Percentiles rank a stretch among this genome's conserved stretches.
These are phyloP conservation scores for Otolemur crassicaudatus DNA, from an alignment of 2,797 vertebrate genomes.

Conservation along the genomic window DNA sequence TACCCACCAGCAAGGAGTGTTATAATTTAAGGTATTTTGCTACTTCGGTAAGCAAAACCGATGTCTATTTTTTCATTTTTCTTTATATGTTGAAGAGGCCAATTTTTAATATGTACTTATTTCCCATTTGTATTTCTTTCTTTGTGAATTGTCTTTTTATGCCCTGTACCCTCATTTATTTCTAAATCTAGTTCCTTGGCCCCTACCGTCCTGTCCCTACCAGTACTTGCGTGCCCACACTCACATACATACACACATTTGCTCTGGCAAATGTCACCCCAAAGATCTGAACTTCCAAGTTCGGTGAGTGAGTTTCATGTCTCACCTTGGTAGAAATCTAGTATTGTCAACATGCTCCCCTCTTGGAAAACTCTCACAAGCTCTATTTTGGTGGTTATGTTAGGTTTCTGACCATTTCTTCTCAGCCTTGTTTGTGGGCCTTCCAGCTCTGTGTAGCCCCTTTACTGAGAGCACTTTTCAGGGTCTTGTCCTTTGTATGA, in stretches of 20 bases:
- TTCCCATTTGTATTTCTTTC: constrained; percentile 2
- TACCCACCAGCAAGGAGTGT: background rate
- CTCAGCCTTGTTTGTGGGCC: background rate
- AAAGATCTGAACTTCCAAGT: background rate
- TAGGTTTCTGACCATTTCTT: background rate
- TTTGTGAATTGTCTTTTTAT: background rate
- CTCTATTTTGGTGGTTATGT: background rate
- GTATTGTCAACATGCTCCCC: background rate
- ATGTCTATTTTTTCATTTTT: background rate
- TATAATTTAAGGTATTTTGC: background rate
- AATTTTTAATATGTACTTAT: background rate
- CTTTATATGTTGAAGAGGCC: background rate
- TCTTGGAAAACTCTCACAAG: background rate
- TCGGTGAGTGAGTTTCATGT: background rate
- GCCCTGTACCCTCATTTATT: background rate
- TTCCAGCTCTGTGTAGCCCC: background rate
- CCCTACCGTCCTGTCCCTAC: background rate
- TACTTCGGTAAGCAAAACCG: background rate
- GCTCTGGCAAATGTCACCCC: too few relatives aligned
- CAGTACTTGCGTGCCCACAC: background rate
- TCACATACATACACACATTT: background rate
- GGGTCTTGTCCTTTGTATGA: background rate
- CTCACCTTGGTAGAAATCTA: background rate
- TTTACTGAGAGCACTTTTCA: background rate
- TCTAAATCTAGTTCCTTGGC: background rate